phyloP scores from a whole-genome alignment of 2,797 vertebrate genomes.

The Rhabdophis nuchalis region DNA sequence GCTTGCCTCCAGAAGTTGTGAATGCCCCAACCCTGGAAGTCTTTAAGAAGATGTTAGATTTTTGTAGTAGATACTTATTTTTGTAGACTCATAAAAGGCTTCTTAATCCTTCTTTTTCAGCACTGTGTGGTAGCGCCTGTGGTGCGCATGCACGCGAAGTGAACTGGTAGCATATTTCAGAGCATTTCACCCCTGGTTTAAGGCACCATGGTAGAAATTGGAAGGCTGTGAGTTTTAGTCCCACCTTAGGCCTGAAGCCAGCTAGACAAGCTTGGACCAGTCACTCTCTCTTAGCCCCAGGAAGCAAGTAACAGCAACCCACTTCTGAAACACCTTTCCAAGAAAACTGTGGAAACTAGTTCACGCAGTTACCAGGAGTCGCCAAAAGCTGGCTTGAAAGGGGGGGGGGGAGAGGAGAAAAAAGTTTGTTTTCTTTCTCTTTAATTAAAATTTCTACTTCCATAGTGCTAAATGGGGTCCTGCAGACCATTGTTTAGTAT shows the following conservation, averaged over 20 bases:
- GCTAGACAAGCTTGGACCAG: background rate
- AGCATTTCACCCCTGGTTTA: background rate
- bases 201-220: background rate
- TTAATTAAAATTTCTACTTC: background rate
- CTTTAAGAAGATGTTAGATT: no score
- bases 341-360: background rate
- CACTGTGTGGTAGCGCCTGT: no score
- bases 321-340: background rate
- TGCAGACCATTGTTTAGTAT: background rate
- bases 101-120: no score
- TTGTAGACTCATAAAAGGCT: no score
- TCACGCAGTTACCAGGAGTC: background rate
- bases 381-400: background rate
- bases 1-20: no score
- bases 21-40: no score
- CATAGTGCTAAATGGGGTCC: background rate
- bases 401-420: background rate
- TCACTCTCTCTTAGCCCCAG: background rate
- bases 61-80: no score
- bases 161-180: no score
- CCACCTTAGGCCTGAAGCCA: background rate
- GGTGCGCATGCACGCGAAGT: no score
- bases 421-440: background rate
- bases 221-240: background rate
- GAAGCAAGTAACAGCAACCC: background rate